These are phyloP conservation scores for Leptogaster cylindrica DNA, from an alignment of 2,888 invertebrate genomes.

Conservation along the genomic window DNA sequence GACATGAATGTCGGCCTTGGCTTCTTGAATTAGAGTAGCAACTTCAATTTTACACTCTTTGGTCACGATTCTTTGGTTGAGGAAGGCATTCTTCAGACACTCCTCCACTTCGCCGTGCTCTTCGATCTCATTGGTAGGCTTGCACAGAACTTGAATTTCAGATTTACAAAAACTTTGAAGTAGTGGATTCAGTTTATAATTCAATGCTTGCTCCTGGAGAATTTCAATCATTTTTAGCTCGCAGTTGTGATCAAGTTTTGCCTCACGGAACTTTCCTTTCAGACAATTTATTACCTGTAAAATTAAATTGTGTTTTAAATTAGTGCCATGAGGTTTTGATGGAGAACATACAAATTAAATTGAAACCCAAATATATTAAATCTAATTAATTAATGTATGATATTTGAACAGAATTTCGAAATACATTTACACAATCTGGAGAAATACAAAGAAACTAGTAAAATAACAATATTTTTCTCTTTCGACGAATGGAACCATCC, in stretches of 20 bases:
- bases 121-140: slow-evolving; percentile 55
- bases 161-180: slow-evolving; percentile 81
- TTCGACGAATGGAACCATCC: too few relatives aligned
- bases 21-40: slow-evolving; percentile 85
- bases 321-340: neutral
- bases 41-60: slow-evolving; percentile 83
- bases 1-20: slow-evolving; percentile 91
- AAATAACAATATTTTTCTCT: too few relatives aligned
- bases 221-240: slow-evolving; percentile 82
- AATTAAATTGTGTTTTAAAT: neutral
- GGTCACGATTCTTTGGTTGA: slow-evolving; percentile 75
- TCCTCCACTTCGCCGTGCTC: slow-evolving; percentile 74
- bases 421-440: too few relatives aligned
- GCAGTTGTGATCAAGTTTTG: slow-evolving; percentile 76
- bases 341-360: too few relatives aligned
- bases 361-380: too few relatives aligned
- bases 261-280: slow-evolving; percentile 78
- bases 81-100: slow-evolving; percentile 85
- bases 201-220: slow-evolving; percentile 85
- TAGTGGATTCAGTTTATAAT: slow-evolving; percentile 88
- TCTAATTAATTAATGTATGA: too few relatives aligned
- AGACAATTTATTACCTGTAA: slow-evolving; percentile 74
- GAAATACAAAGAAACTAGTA: too few relatives aligned
- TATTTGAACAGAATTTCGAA: too few relatives aligned
- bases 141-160: slow-evolving; percentile 73